Evolutionary conservation across 2,888 invertebrate species (phyloP).

Genomic region (Hermaeophaga mercurialis): DNA sequence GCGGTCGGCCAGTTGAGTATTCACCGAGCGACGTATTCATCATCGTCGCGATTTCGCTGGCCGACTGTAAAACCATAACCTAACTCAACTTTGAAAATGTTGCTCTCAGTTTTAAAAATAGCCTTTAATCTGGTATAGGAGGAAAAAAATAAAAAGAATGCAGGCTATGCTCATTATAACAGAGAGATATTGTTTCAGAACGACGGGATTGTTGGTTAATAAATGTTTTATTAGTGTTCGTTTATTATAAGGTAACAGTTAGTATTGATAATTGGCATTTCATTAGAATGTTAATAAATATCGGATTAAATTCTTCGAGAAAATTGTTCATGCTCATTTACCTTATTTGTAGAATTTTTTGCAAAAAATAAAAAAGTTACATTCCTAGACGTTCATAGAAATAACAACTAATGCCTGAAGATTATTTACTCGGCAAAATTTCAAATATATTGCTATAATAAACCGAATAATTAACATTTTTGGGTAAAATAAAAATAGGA

Average conservation of each 20-base stretch:
- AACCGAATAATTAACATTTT: too few relatives aligned
- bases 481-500: too few relatives aligned
- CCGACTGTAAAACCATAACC: conserved; percentile 55
- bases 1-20: conserved; percentile 42
- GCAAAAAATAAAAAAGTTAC: too few relatives aligned
- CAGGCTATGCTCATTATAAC: conserved; percentile 34
- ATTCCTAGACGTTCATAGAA: too few relatives aligned
- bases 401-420: too few relatives aligned
- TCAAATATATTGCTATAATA: too few relatives aligned
- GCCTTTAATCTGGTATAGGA: conserved; percentile 51
- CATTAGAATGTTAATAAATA: conserved; percentile 3
- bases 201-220: conserved; percentile 32
- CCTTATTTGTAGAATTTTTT: too few relatives aligned
- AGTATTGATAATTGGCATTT: conserved; percentile 23
- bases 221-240: conserved; percentile 29
- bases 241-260: conserved; percentile 26
- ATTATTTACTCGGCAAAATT: too few relatives aligned
- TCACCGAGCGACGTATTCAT: conserved; percentile 36
- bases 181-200: conserved; percentile 37
- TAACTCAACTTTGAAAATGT: conserved; percentile 58
- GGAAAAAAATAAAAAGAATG: conserved; percentile 38
- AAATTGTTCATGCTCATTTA: too few relatives aligned
- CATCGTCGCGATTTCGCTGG: conserved; percentile 36
- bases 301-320: neutral
- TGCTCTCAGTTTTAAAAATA: conserved; percentile 57